Conservation (phyloP, 2,113 vertebrate species). For the Ammospiza caudacuta region DNA sequence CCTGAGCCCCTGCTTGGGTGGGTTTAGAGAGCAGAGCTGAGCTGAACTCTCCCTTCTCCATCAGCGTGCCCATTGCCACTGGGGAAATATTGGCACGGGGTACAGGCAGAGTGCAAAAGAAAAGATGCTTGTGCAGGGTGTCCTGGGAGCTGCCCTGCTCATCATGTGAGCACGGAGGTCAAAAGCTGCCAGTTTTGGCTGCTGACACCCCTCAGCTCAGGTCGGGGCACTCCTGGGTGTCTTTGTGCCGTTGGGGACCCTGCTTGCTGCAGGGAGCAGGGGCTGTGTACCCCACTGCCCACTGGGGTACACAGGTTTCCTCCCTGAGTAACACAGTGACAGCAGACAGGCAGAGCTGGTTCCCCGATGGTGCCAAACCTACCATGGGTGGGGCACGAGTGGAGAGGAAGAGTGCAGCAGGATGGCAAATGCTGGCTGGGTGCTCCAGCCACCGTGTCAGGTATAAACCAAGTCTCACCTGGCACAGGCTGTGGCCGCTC, state of each 20-base stretch:
- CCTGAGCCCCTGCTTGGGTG: not conserved
- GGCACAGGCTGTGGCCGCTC: fast-evolving
- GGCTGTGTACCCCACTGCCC: not conserved
- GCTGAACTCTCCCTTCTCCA: not conserved
- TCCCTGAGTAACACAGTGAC: not conserved
- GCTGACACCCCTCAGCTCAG: not conserved
- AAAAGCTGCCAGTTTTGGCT: not conserved
- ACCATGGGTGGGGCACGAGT: not conserved
- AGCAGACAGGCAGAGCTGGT: not conserved
- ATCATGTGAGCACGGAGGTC: fast-evolving
- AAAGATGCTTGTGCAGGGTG: not conserved
- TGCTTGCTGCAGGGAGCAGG: not conserved
- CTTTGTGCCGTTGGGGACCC: not conserved
- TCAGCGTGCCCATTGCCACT: fast-evolving
- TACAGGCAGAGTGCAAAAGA: not conserved
- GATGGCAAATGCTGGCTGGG: not conserved
- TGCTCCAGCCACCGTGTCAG: not conserved
- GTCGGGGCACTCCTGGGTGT: not conserved
- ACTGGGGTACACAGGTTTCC: fast-evolving
- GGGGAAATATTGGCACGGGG: fast-evolving
- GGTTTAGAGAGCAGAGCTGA: not conserved
- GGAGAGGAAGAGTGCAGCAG: not conserved
- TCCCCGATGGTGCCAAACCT: not conserved
- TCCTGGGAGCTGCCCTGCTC: not conserved
- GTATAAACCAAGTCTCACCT: not conserved